A percentile compares a stretch with the other conserved stretches of the same genome.
Conservation (phyloP, 2,113 vertebrate species). For the Pseudopodoces humilis region DNA sequence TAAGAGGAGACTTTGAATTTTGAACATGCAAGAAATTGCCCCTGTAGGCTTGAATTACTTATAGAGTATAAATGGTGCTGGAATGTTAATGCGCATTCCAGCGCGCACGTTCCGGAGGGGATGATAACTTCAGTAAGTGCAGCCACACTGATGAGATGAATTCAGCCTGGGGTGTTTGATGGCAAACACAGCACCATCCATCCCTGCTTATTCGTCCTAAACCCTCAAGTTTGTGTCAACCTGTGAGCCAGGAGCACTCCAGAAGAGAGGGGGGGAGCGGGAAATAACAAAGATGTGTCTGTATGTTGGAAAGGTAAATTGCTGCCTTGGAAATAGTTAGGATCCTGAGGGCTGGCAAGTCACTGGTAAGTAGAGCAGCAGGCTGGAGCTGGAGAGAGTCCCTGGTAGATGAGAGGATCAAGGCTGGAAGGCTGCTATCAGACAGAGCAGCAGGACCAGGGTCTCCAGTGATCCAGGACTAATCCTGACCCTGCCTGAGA, state of each 20-base stretch:
- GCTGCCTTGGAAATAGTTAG: not conserved
- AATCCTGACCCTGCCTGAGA: not conserved
- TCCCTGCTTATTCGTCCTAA: not conserved
- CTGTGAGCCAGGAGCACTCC: not conserved
- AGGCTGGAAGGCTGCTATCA: not conserved
- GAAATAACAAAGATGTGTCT: not conserved
- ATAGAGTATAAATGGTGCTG: not conserved
- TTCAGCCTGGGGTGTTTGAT: not conserved
- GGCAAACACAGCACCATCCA: not conserved
- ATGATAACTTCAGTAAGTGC: not conserved
- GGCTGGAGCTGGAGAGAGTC: not conserved
- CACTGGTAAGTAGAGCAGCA: not conserved
- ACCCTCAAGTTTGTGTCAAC: not conserved
- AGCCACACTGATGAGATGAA: not conserved
- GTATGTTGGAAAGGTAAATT: not conserved
- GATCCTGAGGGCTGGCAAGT: not conserved
- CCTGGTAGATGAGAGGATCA: not conserved
- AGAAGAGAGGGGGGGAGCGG: not conserved
- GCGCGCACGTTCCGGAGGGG: rapidly evolving
- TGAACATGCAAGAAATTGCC: not conserved
- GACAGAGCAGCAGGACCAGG: not conserved
- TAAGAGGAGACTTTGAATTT: not conserved
- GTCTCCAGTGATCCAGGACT: not conserved
- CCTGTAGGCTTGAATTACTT: not conserved
- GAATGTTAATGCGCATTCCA: not conserved